Evolutionary conservation across 2,113 vertebrate genomes (phyloP).

Genomic region (Sardina pilchardus): DNA sequence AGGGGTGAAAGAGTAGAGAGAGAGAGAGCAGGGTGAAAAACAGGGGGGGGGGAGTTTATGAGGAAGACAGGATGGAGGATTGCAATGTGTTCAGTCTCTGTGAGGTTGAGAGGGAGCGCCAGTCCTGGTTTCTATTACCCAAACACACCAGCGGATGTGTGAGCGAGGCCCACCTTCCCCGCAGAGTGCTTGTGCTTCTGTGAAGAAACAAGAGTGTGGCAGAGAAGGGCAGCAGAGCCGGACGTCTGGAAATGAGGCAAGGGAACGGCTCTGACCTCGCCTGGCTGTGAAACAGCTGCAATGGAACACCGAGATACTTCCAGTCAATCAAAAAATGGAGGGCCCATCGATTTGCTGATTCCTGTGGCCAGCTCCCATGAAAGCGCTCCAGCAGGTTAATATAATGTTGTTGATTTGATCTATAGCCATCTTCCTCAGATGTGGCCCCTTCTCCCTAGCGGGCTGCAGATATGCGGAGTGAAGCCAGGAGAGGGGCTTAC

Average conservation of each 20-base stretch:
- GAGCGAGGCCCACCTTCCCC: neutral
- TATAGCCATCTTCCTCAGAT: slow-evolving; percentile 13
- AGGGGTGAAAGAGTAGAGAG: neutral
- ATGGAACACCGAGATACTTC: slow-evolving; percentile 11
- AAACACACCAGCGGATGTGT: neutral
- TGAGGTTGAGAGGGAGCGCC: neutral
- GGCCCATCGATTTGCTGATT: slow-evolving; percentile 38
- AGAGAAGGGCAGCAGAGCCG: neutral
- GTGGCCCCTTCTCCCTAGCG: neutral
- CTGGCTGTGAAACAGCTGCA: slow-evolving; percentile 13
- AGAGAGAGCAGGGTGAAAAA: neutral
- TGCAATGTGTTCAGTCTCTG: neutral
- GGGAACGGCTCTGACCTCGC: slow-evolving; percentile 13
- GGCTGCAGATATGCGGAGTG: neutral
- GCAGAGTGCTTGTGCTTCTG: neutral
- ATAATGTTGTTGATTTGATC: slow-evolving; percentile 40
- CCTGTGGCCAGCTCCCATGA: neutral
- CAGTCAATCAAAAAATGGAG: neutral
- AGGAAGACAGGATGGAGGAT: neutral
- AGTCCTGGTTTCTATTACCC: neutral
- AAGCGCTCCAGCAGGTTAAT: slow-evolving; percentile 21
- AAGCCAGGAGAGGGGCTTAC: neutral
- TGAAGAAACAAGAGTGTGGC: neutral
- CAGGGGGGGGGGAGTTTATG: neutral
- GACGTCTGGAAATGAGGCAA: neutral